Evolutionary conservation across 2,888 invertebrate genomes (phyloP).

Genomic region (Helicoverpa assulta): DNA sequence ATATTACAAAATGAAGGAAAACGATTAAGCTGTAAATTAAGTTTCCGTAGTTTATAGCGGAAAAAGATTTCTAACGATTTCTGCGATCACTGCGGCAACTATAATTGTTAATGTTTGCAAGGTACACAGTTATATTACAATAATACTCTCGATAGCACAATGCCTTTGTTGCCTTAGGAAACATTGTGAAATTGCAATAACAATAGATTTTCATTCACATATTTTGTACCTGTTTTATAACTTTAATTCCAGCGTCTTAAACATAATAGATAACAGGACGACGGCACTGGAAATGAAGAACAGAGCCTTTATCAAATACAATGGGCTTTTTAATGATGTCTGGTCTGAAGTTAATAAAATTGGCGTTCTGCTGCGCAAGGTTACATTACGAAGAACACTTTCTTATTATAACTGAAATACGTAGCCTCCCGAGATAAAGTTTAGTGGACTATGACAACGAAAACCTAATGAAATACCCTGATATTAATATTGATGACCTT

Average conservation of each 20-base stretch:
- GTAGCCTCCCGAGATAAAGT: conserved; percentile 10
- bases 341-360: conserved; percentile 47
- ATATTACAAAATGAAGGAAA: conserved; percentile 66
- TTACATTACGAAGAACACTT: conserved; percentile 39
- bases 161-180: conserved; percentile 11
- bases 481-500: no score
- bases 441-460: not conserved
- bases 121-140: conserved; percentile 15
- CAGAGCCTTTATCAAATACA: conserved; percentile 41
- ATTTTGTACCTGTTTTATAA: no score
- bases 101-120: conserved; percentile 13
- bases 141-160: conserved; percentile 22
- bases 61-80: conserved; percentile 74
- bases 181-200: conserved; percentile 9
- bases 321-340: conserved; percentile 44
- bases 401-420: conserved; percentile 30
- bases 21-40: conserved; percentile 70
- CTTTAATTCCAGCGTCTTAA: not conserved
- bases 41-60: conserved; percentile 73
- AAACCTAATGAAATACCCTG: no score
- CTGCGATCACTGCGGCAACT: conserved; percentile 10
- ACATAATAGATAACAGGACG: conserved; percentile 25
- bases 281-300: conserved; percentile 31
- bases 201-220: conserved; percentile 10
- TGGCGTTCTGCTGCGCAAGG: conserved; percentile 27